Evolutionary conservation across 2,797 vertebrate species (phyloP), one percentile per base, ranked within the genome.

Genomic region (Silurus lanzhouensis): DNA sequence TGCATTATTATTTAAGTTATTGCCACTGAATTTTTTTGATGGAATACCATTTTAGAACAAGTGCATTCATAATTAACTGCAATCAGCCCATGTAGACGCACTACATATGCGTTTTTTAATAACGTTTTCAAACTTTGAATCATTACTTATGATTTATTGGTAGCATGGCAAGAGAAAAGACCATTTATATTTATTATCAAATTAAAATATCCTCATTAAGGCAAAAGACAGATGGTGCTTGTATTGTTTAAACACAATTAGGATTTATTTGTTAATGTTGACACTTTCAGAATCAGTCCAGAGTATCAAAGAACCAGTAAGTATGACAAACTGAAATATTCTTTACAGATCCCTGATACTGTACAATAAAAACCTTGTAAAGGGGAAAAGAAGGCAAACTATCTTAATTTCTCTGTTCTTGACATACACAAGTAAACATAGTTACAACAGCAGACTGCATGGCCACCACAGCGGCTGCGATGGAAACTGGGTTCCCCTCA

Each of bases 401-500:
- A 44, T 61, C 55, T 31, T 17, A 58, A 57, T 4, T 81, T 17
- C 46, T 19, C 31, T 46, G 6, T 15, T 58, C 46, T 25, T 72
- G 76, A 38, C 77, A 58, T 89, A 76, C 7, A 71, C 14, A 64
- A 86, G 63, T 70, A 72, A 84, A 85, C 58, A 67, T 64, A 63
- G 25, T 66, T 20, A 57, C 67, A 70, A 55, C 1, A 19, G 83
- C 10, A 61, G 15, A 75, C 31, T 38, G 46, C n/a, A 77, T 38
- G 57, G 46, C 48, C 71, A 81, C 48, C 66, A 61, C 25, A 83
- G 66, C 13, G 72, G 20, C 83, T 84, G 60, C 76, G 74, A 31
- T 81, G 46, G 80, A 86, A 89, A 91, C 85, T 89, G 80, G 86
- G 86, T 91, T 89, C 71, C 87, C 80, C 66, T 85, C 55, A 91